Evolutionary conservation across 1,140 invertebrate species (phyloP), one percentile per base, ranked within the genome.

Genomic region (Conus betulinus): DNA sequence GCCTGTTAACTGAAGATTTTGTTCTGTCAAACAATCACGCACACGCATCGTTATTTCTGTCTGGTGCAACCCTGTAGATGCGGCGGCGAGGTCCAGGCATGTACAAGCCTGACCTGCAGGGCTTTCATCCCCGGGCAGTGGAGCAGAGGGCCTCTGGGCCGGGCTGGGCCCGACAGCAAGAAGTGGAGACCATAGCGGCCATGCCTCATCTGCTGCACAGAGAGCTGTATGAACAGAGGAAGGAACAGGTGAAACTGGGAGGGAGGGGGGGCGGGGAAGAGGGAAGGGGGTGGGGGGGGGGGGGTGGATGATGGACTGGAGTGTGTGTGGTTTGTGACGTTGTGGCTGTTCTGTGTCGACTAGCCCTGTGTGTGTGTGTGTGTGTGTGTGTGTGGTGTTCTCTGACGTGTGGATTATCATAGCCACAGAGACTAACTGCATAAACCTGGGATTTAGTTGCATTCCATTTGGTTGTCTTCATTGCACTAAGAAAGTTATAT

Each of bases 151-250:
- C 93, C 3, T 81, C 88, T 23, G 94, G 94, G 6, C 93, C 94
- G 39, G 94, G 94, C 5, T 95, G 94, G 94, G 89, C 93, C 13
- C 88, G 93, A 71, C 92, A 92, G n/a, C 91, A 94, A 84, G 93
- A 94, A 85, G 91, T 94, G 87, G 91, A 93, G 87, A 90, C 91
- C 84, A 90, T 94, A 86, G 93, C 94, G 8, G 92, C 93, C 17
- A 84, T 94, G 83, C 94, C 94, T 23, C 93, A 94, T 90, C 91
- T 95, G 0, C 90, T 95, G 13, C 91, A 94, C 89, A 94, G 94
- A 91, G 94, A 95, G 76, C 93, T 94, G 81, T 95, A 93, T 94
- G 92, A 94, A 89, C 51, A 91, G 74, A 93, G 94, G 74, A 89
- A 91, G 71, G 82, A 92, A 78, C 86, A 94, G 90, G 94, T 94